phyloP scores from a whole-genome alignment of 2,113 vertebrate genomes.

The Bettongia penicillata region DNA sequence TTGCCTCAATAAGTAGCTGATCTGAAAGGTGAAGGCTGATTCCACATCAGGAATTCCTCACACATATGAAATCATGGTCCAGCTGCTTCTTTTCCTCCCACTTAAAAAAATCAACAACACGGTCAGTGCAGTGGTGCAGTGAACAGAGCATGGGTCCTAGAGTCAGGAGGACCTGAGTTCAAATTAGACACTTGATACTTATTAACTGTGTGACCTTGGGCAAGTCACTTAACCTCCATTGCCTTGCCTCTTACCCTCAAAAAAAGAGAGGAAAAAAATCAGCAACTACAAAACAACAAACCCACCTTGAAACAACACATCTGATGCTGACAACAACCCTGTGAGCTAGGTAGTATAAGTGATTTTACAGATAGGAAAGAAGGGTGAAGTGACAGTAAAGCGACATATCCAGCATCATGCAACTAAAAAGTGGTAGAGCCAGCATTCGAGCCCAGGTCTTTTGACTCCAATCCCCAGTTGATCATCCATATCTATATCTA shows the following conservation, averaged over 20 bases:
- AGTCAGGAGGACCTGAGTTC: too few relatives aligned
- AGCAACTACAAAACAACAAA: background rate
- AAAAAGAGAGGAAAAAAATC: background rate
- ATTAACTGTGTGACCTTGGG: too few relatives aligned
- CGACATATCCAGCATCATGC: background rate
- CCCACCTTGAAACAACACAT: background rate
- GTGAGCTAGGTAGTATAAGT: background rate
- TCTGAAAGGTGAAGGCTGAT: background rate
- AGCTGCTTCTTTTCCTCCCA: background rate
- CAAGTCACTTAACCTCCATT: too few relatives aligned
- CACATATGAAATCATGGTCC: background rate
- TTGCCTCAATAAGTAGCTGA: background rate
- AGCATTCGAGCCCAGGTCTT: background rate
- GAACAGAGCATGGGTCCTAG: too few relatives aligned
- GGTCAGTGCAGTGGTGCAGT: too few relatives aligned
- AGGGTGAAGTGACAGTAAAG: background rate
- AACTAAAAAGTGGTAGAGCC: background rate
- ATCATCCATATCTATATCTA: background rate
- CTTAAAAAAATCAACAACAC: background rate
- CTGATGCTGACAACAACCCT: background rate
- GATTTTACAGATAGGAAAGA: background rate
- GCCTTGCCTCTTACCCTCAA: too few relatives aligned
- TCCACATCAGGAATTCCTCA: background rate
- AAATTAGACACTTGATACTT: too few relatives aligned
- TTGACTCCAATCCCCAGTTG: background rate